phyloP scores from a whole-genome alignment of 92 coral and sea anemone genomes.

The Ricordea florida region DNA sequence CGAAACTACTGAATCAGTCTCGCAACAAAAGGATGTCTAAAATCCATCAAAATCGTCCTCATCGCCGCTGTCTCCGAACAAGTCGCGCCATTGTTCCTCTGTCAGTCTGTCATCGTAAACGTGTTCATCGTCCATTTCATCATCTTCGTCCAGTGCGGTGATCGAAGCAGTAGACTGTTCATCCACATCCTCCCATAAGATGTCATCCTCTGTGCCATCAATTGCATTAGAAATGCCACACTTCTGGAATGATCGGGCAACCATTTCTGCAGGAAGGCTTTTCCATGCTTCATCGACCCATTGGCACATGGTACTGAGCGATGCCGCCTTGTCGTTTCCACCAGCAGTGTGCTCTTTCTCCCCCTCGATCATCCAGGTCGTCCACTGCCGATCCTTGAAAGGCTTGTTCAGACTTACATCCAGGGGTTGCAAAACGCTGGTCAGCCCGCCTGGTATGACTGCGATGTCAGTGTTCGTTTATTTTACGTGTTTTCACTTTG shows the following conservation, averaged over 20 bases:
- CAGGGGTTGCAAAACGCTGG: constrained; percentile 52
- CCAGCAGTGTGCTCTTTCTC: constrained; percentile 10
- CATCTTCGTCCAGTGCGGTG: neutral
- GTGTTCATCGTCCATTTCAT: neutral
- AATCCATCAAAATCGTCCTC: constrained; percentile 13
- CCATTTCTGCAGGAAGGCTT: neutral
- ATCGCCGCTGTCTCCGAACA: constrained; percentile 3
- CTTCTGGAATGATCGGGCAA: constrained; percentile 7
- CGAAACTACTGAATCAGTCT: neutral
- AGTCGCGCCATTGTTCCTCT: neutral
- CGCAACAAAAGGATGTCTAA: neutral
- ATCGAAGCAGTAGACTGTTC: neutral
- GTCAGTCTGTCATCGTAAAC: neutral
- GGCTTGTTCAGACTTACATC: constrained; percentile 63
- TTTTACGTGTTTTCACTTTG: too few relatives aligned
- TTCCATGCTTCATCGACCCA: constrained; percentile 30
- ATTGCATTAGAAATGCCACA: constrained; percentile 2
- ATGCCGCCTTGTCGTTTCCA: constrained; percentile 14
- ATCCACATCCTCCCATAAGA: constrained; percentile 14
- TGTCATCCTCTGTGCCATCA: constrained; percentile 19
- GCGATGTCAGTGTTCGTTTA: too few relatives aligned
- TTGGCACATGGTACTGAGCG: neutral
- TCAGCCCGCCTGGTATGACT: constrained; percentile 67
- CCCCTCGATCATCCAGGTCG: constrained; percentile 35
- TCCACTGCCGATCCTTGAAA: constrained; percentile 44